Evolutionary conservation across 2,113 vertebrate genomes (phyloP).

Genomic region (Phyllostomus discolor): DNA sequence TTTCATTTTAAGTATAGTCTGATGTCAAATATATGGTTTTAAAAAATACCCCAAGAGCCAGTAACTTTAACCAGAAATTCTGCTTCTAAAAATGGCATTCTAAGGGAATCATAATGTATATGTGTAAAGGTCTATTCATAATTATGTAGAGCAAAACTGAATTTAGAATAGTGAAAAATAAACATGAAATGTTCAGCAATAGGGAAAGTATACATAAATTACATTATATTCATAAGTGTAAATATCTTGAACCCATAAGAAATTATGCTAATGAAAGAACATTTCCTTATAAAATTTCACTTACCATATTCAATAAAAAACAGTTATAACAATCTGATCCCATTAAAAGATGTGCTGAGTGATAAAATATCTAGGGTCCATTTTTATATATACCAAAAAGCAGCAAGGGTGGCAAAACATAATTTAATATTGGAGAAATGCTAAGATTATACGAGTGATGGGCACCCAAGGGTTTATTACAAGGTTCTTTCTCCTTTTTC

Average conservation of each 20-base stretch:
- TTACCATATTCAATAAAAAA: background rate
- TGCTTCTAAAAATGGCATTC: background rate
- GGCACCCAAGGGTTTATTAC: background rate
- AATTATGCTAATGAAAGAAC: background rate
- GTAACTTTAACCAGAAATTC: constrained; percentile 3
- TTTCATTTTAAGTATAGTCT: constrained; percentile 53
- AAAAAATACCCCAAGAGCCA: background rate
- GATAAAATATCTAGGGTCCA: background rate
- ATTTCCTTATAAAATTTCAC: background rate
- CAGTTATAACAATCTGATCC: background rate
- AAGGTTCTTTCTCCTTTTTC: background rate
- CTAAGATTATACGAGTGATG: background rate
- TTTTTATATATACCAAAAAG: background rate
- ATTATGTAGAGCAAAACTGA: background rate
- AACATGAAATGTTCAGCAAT: background rate
- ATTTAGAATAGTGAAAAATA: constrained; percentile 24
- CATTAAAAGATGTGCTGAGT: background rate
- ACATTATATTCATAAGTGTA: background rate
- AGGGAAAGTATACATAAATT: background rate
- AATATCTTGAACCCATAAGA: background rate
- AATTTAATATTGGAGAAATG: background rate
- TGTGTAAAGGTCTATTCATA: background rate
- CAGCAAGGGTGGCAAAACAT: background rate
- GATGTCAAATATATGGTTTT: background rate
- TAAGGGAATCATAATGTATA: constrained; percentile 11